Conservation (phyloP, 2,797 vertebrate species). For the Hipposideros larvatus region DNA sequence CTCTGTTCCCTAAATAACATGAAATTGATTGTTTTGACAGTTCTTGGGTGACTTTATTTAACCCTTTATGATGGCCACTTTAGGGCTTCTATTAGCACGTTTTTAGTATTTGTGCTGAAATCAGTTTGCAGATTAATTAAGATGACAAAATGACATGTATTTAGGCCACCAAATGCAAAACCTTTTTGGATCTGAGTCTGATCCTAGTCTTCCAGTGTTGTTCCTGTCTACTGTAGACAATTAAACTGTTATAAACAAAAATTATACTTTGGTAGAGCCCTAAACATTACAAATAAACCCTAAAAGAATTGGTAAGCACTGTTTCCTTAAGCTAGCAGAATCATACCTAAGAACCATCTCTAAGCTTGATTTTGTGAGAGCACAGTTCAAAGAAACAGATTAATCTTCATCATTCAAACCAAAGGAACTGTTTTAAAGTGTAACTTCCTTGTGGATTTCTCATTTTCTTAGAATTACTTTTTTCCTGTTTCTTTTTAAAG, state of each 20-base stretch:
- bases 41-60: conserved; percentile 40
- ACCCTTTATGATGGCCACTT: not conserved
- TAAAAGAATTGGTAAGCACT: not conserved
- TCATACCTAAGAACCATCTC: not conserved
- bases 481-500: not conserved
- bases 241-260: conserved; percentile 34
- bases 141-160: conserved; percentile 4
- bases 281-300: not conserved
- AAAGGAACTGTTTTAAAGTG: conserved; percentile 40
- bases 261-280: not conserved
- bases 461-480: not conserved
- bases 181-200: not conserved
- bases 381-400: not conserved
- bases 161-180: conserved; percentile 12
- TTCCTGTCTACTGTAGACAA: not conserved
- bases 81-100: conserved; percentile 22
- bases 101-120: conserved; percentile 39
- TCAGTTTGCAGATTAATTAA: conserved; percentile 58
- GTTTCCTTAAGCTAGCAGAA: not conserved
- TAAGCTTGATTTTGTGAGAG: not conserved
- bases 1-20: conserved; percentile 41
- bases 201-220: conserved; percentile 1
- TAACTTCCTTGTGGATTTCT: not conserved
- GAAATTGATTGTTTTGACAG: conserved; percentile 68
- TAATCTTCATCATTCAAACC: conserved; percentile 29